Base-by-base conservation (phyloP, 2,797 vertebrate genomes). In the Pelodytes ibericus region DNA sequence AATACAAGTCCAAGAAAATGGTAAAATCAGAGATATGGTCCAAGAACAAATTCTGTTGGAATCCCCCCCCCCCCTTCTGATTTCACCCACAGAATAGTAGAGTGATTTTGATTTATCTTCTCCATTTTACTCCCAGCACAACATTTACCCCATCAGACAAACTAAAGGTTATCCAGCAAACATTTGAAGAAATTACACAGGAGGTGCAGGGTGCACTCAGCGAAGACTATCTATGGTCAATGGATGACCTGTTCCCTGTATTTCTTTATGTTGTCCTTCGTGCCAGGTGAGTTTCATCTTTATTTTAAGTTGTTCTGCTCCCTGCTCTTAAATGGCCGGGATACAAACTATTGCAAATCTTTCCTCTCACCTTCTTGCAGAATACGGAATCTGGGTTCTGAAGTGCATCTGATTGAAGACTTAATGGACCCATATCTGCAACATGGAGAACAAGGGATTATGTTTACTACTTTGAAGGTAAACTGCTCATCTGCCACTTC, bases 381-480 rank as follows among this genome's bases (percentile, higher is more conserved):
- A 71, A 98, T 99, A 84, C 93, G 98, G 85, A 99, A 99, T 86
- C 83, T 99, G 80, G 97, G 98, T 11, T 99, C 98, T 57, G 98
- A 99, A 82, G 97, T 99, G 16, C 97, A 95, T 82, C 93, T 99
- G 81, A 99, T 99, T 0, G 98, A 99, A 83, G 98, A 99, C 84
- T 85, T 99, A 18, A 99, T 99, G 98, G 98, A 99, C 81, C 97
- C 96, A 0, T 98, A 94, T 65, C 90, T 99, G 22, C 97, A 99
- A 81, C 96, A 99, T 0, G 98, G 98, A 73, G 98, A 99, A 67
- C 96, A 98, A 31, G 98, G 96, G 30, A 99, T 99, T 89, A 99
- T 99, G 98, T 99, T 99, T 86, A 99, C 98, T 60, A 99, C 98
- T 1, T 86, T 99, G 27, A 99, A 99, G 94, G 98, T 96, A 78